A percentile compares a stretch with the other conserved stretches of the same genome.
Conservation (phyloP, 2,113 vertebrate species). For the Lanius ludovicianus region DNA sequence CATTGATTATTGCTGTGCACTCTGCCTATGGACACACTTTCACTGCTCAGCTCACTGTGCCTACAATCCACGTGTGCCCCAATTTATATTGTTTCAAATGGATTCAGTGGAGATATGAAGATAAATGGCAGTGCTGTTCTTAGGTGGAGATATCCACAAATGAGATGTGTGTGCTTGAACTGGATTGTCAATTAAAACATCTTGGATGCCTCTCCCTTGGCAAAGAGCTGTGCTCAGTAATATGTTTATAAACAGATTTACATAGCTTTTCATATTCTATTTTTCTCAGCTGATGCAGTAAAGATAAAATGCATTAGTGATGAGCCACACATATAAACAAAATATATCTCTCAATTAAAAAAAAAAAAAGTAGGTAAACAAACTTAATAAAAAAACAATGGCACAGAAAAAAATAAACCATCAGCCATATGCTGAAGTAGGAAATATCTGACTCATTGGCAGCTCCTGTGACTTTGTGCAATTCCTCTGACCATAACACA, state of each 20-base stretch:
- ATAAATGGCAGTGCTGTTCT: neutral
- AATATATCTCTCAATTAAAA: constrained; percentile 49
- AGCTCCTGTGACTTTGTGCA: neutral
- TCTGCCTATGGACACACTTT: neutral
- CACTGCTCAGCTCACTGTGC: neutral
- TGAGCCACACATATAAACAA: neutral
- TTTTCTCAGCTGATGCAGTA: constrained; percentile 52
- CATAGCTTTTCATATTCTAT: constrained; percentile 21
- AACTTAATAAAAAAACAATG: constrained; percentile 16
- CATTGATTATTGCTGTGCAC: neutral
- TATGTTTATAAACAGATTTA: constrained; percentile 62
- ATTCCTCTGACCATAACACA: neutral
- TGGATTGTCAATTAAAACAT: neutral
- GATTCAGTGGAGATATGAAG: neutral
- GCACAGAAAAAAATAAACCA: neutral
- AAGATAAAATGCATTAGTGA: constrained; percentile 39
- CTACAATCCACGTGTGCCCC: accelerated
- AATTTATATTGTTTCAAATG: neutral
- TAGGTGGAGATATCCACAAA: neutral
- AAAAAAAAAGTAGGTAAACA: neutral
- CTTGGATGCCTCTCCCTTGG: neutral
- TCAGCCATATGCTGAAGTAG: neutral
- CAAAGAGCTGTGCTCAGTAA: neutral
- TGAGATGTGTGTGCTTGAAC: neutral
- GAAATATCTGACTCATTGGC: neutral